Evolutionary conservation across 2,888 invertebrate genomes (phyloP).

Genomic region (Drosophila mulleri): DNA sequence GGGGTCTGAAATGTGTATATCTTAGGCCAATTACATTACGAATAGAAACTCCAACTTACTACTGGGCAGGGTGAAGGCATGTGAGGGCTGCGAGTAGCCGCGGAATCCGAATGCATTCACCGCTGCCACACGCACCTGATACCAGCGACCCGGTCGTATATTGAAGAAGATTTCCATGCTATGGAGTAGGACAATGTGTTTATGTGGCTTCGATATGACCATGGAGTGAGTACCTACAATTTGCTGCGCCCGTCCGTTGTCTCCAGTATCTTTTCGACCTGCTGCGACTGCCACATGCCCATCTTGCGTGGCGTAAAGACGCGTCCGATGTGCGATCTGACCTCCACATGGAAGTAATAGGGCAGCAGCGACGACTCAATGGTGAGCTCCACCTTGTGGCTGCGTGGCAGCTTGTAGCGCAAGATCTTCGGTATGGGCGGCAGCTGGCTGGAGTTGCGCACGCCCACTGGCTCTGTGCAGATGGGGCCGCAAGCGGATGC

Average conservation of each 20-base stretch:
- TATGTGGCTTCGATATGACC: neutral
- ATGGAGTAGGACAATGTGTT: neutral
- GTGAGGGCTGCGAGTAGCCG: slow-evolving; percentile 89
- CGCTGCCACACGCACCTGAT: slow-evolving; percentile 91
- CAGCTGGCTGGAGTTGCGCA: slow-evolving; percentile 86
- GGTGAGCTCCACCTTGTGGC: slow-evolving; percentile 87
- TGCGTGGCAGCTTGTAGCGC: slow-evolving; percentile 86
- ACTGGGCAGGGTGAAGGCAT: slow-evolving; percentile 86
- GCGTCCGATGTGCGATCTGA: slow-evolving; percentile 89
- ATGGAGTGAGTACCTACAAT: slow-evolving; percentile 44
- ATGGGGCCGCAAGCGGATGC: slow-evolving; percentile 88
- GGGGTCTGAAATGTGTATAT: slow-evolving; percentile 71
- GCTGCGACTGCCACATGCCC: slow-evolving; percentile 87
- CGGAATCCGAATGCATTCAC: slow-evolving; percentile 90
- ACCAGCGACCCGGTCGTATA: slow-evolving; percentile 89
- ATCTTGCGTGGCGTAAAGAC: slow-evolving; percentile 88
- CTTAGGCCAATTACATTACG: neutral
- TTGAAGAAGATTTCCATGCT: slow-evolving; percentile 84
- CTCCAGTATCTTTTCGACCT: slow-evolving; percentile 82
- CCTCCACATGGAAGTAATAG: slow-evolving; percentile 86
- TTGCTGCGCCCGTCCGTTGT: slow-evolving; percentile 69
- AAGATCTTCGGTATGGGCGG: slow-evolving; percentile 88
- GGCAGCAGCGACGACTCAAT: slow-evolving; percentile 80
- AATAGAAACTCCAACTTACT: slow-evolving; percentile 70
- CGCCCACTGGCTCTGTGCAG: slow-evolving; percentile 88